Evolutionary conservation across 2,888 invertebrate genomes (phyloP).

Genomic region (Pachymerium ferrugineum): DNA sequence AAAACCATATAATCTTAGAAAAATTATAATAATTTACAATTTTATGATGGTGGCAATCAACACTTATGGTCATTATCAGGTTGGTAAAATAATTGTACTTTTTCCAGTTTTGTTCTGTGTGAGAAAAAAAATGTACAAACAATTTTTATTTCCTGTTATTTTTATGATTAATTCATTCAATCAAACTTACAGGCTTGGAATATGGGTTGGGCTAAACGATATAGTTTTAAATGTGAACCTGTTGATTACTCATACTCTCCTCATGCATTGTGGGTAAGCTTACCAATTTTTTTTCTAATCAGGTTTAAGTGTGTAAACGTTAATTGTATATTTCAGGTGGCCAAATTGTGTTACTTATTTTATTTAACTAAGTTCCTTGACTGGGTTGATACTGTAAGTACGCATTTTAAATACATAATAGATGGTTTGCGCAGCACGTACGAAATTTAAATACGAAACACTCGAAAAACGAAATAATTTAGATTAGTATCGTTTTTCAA

Average conservation of each 20-base stretch:
- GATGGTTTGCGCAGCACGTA: too few species aligned
- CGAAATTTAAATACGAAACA: too few species aligned
- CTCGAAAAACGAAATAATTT: too few species aligned
- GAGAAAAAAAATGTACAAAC: too few species aligned
- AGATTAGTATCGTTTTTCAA: too few species aligned
- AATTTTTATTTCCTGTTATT: too few species aligned
- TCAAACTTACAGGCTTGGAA: conserved; percentile 5
- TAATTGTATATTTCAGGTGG: conserved; percentile 60
- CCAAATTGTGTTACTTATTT: conserved; percentile 79
- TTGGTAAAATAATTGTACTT: conserved; percentile 53
- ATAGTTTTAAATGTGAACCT: conserved; percentile 80
- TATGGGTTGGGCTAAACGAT: conserved; percentile 51
- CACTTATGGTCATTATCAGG: conserved; percentile 86
- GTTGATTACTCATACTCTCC: conserved; percentile 64
- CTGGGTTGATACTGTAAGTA: conserved; percentile 72
- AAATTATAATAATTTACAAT: background rate
- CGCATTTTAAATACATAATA: too few species aligned
- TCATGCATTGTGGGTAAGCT: conserved; percentile 65
- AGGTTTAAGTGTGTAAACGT: background rate
- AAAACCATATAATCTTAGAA: background rate
- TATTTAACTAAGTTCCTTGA: conserved; percentile 83
- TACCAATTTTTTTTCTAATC: background rate
- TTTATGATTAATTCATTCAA: too few species aligned
- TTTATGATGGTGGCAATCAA: conserved; percentile 83
- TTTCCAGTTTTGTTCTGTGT: too few species aligned